These are phyloP conservation scores for Bombyx mandarina DNA, from an alignment of 1,140 invertebrate species.

Conservation along the genomic window DNA sequence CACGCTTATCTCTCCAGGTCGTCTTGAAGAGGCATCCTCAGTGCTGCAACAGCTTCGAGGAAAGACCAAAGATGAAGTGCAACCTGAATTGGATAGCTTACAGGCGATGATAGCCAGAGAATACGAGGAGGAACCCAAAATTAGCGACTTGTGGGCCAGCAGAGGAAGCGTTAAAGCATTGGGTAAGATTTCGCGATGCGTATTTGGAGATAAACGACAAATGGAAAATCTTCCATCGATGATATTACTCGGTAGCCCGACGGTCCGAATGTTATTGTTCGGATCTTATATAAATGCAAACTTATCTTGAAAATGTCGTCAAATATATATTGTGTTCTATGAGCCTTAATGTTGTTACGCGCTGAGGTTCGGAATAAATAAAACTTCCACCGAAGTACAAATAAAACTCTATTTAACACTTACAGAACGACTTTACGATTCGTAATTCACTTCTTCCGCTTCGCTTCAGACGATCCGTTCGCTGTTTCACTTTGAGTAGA, in stretches of 20 bases:
- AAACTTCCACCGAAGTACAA: too few species aligned
- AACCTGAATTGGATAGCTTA: constrained; percentile 74
- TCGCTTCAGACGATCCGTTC: too few species aligned
- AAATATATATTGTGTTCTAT: too few species aligned
- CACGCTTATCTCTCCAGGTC: constrained; percentile 31
- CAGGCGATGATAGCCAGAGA: constrained; percentile 50
- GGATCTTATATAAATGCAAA: too few species aligned
- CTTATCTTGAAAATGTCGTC: too few species aligned
- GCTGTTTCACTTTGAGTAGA: too few species aligned
- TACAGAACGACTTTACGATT: too few species aligned
- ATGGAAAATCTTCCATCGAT: background rate
- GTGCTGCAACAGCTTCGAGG: constrained; percentile 79
- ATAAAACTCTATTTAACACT: too few species aligned
- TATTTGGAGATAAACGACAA: background rate
- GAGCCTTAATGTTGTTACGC: too few species aligned
- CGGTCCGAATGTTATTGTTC: too few species aligned
- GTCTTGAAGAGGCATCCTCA: constrained; percentile 74
- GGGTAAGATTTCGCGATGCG: constrained; percentile 30
- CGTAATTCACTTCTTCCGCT: too few species aligned
- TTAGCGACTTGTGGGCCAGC: constrained; percentile 59
- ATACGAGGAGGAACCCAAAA: constrained; percentile 39
- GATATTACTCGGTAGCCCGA: background rate
- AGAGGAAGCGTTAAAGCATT: constrained; percentile 70
- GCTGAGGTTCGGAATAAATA: too few species aligned
- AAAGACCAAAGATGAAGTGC: constrained; percentile 69